Percentiles rank a stretch among this genome's conserved stretches.
These are phyloP conservation scores for Pterocles orientalis DNA, from an alignment of 2,113 vertebrate genomes.

Conservation along the genomic window DNA sequence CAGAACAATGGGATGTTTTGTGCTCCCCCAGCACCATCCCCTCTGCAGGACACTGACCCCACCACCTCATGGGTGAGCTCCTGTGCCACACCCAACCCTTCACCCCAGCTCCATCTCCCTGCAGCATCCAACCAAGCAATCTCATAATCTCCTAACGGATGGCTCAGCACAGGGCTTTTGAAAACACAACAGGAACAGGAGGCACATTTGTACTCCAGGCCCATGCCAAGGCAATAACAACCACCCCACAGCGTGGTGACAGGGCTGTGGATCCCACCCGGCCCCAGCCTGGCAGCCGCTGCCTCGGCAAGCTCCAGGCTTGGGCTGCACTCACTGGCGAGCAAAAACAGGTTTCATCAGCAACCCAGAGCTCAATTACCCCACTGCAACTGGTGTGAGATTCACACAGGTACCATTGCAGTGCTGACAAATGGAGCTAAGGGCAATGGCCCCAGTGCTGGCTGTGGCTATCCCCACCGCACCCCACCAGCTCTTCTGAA, in stretches of 20 bases:
- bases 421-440: background rate
- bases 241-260: background rate
- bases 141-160: background rate
- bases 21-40: background rate
- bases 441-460: background rate
- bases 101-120: background rate
- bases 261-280: background rate
- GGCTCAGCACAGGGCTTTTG: background rate
- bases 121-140: background rate
- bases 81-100: background rate
- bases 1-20: background rate
- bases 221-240: background rate
- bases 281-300: background rate
- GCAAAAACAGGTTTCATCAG: too few relatives aligned
- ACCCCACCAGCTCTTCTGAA: background rate
- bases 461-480: background rate
- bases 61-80: background rate
- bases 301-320: rapidly evolving
- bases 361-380: background rate
- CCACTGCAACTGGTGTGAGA: rapidly evolving
- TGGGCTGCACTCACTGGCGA: rapidly evolving
- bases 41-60: background rate
- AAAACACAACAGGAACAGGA: background rate
- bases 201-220: background rate
- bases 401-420: background rate